phyloP scores from a whole-genome alignment of 1,140 invertebrate genomes.

The Drosophila truncata region DNA sequence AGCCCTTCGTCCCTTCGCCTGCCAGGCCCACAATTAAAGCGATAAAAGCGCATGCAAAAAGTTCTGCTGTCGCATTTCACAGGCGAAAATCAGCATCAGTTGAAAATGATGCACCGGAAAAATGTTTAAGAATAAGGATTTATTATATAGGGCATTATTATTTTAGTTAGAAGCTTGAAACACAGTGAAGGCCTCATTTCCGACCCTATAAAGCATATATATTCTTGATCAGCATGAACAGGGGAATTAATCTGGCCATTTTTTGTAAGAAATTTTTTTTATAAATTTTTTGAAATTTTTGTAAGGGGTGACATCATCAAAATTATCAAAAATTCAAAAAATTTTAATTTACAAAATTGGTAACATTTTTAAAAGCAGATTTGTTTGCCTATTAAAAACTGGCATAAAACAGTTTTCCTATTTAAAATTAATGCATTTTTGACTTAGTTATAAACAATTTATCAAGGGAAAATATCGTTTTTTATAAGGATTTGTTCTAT shows the following conservation, averaged over 20 bases:
- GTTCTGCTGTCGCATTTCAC: constrained; percentile 57
- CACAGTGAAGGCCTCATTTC: not conserved
- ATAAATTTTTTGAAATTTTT: not conserved
- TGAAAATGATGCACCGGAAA: constrained; percentile 26
- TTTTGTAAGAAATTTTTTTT: not conserved
- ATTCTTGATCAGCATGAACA: not conserved
- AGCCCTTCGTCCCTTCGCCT: constrained; percentile 1
- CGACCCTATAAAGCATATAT: not conserved
- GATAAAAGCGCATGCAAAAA: constrained; percentile 69
- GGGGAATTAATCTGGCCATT: no score
- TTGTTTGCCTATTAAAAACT: no score
- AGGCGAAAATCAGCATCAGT: constrained; percentile 66
- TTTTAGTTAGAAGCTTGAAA: not conserved
- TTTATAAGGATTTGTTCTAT: no score
- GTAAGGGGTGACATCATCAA: not conserved
- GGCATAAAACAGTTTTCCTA: no score
- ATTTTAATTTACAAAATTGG: no score
- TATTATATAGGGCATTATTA: not conserved
- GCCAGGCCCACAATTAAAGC: constrained; percentile 72
- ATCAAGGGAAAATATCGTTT: no score
- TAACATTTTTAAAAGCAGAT: no score
- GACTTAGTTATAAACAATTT: no score
- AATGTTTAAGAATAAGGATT: not conserved
- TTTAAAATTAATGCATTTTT: no score
- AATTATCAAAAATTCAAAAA: not conserved